Evolutionary conservation across 2,888 invertebrate genomes (phyloP), one percentile per base, ranked within the genome.

Genomic region (Hydraecia micacea): DNA sequence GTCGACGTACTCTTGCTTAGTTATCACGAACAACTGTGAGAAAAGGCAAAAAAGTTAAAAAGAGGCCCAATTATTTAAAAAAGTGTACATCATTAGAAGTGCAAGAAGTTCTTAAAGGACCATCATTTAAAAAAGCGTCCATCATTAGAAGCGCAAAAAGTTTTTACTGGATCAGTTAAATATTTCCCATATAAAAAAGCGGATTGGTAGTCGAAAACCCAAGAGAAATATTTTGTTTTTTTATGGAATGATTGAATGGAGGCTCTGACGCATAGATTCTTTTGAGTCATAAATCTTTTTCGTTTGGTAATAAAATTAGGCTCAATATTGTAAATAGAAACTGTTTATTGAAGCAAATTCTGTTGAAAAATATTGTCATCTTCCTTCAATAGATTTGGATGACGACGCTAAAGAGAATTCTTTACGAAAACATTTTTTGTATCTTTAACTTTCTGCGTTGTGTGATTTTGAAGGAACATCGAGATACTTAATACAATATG

Each of bases 341-440:
- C 5, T 32, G 18, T 15, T 28, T 80, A 36, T 46, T 55, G 9
- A 15, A 80, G 28, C 4, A 63, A 55, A 70, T 71, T 80, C 7
- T 62, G n/a, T 36, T 62, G 9, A 55, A 36, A 42, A 65, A 39
- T n/a, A 32, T 65, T 73, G 63, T 55, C 39, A 80, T 66, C 13
- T 25, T 28, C 1, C 9, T 36, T 36, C 25, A 66, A 60, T 60
- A 79, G 39, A 81, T 63, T 65, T 70, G 9, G 1, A 49, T 73
- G 80, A 80, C 39, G 32, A 9, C 0, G 63, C 46, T 46, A n/a
- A 58, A 71, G 7, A 6, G 25, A 39, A 36, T 25, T 36, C 6
- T 28, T n/a, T 15, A 25, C 3, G 2, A 60, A 39, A 36, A 13
- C 2, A 3, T 28, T n/a, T 49, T 15, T 60, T 60, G 0, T 39